These are phyloP conservation scores for Isotomurus palustris DNA, from an alignment of 2,888 invertebrate genomes.

Conservation along the genomic window DNA sequence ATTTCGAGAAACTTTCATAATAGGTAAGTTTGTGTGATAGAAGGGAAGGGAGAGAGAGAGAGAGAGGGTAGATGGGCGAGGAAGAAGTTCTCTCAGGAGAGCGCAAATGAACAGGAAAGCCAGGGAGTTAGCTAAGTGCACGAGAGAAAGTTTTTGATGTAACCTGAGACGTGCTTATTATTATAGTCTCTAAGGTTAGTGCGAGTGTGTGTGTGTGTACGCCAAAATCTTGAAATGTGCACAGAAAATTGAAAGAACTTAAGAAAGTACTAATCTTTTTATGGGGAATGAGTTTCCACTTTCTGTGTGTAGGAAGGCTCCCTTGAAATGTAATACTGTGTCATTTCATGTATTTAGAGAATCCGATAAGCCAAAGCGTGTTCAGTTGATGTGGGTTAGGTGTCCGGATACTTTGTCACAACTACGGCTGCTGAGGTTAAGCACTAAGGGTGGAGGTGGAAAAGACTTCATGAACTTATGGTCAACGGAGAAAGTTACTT, in stretches of 20 bases:
- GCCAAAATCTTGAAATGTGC: constrained; percentile 14
- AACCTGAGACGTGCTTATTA: constrained; percentile 19
- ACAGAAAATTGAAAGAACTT: constrained; percentile 17
- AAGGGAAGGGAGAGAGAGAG: too few relatives aligned
- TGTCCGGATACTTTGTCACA: too few relatives aligned
- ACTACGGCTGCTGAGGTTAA: too few relatives aligned
- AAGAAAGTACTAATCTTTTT: constrained; percentile 19
- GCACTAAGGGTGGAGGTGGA: too few relatives aligned
- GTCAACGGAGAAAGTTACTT: constrained; percentile 14
- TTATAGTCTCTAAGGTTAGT: constrained; percentile 1
- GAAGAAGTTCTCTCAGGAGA: constrained; percentile 9
- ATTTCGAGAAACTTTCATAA: constrained; percentile 14
- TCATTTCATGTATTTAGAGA: too few relatives aligned
- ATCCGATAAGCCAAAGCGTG: too few relatives aligned
- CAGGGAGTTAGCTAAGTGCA: constrained; percentile 3
- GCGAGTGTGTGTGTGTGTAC: too few relatives aligned
- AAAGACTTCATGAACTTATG: constrained; percentile 12
- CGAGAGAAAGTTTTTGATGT: constrained; percentile 17
- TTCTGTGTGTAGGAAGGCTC: background rate
- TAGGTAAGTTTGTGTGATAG: constrained; percentile 13
- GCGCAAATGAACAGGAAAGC: constrained; percentile 4
- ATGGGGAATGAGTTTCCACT: constrained; percentile 6
- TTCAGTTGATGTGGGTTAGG: too few relatives aligned
- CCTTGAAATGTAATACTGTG: too few relatives aligned
- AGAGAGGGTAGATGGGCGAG: constrained; percentile 5